Percentiles rank a stretch among this genome's conserved stretches.
Evolutionary conservation across 2,888 invertebrate genomes (phyloP).

Genomic region (Ophioninae sp.): DNA sequence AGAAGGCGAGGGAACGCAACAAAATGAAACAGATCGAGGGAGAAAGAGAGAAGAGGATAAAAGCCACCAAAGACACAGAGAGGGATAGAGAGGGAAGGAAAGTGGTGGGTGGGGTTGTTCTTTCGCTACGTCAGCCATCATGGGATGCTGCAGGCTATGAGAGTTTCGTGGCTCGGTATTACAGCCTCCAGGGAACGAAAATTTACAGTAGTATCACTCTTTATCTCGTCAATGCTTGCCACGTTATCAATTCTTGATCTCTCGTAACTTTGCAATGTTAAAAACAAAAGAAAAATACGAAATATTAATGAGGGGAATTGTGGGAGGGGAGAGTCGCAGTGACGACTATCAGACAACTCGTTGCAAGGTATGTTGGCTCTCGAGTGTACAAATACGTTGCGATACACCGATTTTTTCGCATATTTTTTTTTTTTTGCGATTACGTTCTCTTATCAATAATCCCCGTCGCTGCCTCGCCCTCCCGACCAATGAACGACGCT

Average conservation of each 20-base stretch:
- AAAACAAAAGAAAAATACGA: constrained; percentile 19
- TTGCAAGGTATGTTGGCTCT: constrained; percentile 25
- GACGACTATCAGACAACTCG: constrained; percentile 7
- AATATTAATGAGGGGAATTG: constrained; percentile 13
- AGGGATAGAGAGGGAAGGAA: constrained; percentile 38
- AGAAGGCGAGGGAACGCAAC: constrained; percentile 52
- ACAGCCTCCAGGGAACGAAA: constrained; percentile 48
- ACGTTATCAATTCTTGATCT: constrained; percentile 46
- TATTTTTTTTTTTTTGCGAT: constrained; percentile 17
- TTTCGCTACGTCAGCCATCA: constrained; percentile 75
- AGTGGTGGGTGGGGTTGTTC: constrained; percentile 68
- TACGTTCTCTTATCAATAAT: constrained; percentile 52
- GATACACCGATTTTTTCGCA: constrained; percentile 9
- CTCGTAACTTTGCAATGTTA: constrained; percentile 19
- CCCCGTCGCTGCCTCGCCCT: background rate
- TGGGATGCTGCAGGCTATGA: constrained; percentile 74
- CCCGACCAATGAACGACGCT: constrained; percentile 6
- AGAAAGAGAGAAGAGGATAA: constrained; percentile 48
- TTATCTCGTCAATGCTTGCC: constrained; percentile 50
- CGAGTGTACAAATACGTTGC: constrained; percentile 32
- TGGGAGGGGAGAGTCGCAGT: constrained; percentile 17
- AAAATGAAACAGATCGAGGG: constrained; percentile 58
- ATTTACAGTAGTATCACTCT: constrained; percentile 53
- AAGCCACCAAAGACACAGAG: constrained; percentile 39
- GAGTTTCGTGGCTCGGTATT: constrained; percentile 56